Percentiles rank a stretch among this genome's conserved stretches.
Evolutionary conservation across 2,113 vertebrate genomes (phyloP).

Genomic region (Engystomops pustulosus): DNA sequence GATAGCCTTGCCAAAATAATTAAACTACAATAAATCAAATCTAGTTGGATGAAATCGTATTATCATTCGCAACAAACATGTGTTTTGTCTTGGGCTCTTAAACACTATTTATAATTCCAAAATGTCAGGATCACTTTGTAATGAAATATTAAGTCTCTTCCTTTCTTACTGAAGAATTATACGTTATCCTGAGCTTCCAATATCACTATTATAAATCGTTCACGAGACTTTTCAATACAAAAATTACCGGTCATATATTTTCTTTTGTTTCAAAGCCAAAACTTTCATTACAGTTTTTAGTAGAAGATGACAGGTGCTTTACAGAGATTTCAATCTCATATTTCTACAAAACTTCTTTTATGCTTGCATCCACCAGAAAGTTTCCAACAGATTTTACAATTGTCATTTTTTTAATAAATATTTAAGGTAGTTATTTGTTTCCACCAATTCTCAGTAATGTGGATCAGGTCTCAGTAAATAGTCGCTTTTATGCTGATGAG

Average conservation of each 20-base stretch:
- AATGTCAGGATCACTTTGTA: constrained; percentile 48
- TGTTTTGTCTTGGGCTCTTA: constrained; percentile 16
- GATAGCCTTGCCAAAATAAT: constrained; percentile 25
- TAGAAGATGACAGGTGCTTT: constrained; percentile 17
- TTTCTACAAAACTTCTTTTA: background rate
- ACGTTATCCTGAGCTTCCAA: background rate
- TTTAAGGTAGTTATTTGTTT: background rate
- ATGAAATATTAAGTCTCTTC: constrained; percentile 37
- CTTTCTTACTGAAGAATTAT: background rate
- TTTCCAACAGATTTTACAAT: too few species aligned
- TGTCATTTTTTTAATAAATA: background rate
- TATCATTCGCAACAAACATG: constrained; percentile 40
- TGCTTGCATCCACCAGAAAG: background rate
- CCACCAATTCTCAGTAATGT: too few species aligned
- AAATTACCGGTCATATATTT: constrained; percentile 12
- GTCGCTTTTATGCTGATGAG: too few species aligned
- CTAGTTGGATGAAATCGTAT: constrained; percentile 18
- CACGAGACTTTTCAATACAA: background rate
- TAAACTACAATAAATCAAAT: constrained; percentile 15
- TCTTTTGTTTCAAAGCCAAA: constrained; percentile 20
- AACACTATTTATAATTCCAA: constrained; percentile 41
- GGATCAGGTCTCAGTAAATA: too few species aligned
- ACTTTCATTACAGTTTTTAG: background rate
- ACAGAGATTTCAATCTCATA: background rate
- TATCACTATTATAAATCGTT: constrained; percentile 10